A percentile compares a stretch with the other conserved stretches of the same genome.
phyloP scores from a whole-genome alignment of 2,797 vertebrate genomes.

The Poeciliopsis turneri region DNA sequence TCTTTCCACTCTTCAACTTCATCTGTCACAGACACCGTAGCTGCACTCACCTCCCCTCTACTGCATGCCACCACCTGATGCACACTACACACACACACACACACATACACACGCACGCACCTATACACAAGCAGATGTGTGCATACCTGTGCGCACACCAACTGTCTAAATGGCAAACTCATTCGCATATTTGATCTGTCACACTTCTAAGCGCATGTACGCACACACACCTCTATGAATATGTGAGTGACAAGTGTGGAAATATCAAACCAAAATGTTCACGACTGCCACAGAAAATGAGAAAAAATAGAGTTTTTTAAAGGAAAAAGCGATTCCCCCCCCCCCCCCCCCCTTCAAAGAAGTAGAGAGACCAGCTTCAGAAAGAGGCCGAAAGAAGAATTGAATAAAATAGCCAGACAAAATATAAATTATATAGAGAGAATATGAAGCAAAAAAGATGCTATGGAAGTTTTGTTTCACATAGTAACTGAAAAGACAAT shows the following conservation, averaged over 20 bases:
- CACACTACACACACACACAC: slow-evolving; percentile 12
- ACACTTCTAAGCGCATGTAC: slow-evolving; percentile 52
- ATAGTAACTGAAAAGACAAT: not conserved
- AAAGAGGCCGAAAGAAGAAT: slow-evolving; percentile 36
- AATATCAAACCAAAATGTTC: slow-evolving; percentile 69
- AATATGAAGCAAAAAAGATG: not conserved
- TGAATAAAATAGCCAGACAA: not conserved
- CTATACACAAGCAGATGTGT: not conserved
- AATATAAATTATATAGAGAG: not conserved
- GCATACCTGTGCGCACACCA: slow-evolving; percentile 13
- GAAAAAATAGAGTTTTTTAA: slow-evolving; percentile 63
- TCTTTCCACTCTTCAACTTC: slow-evolving; percentile 71
- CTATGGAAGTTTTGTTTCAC: not conserved
- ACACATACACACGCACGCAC: not conserved
- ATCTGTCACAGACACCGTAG: slow-evolving; percentile 71
- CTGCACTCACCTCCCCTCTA: slow-evolving; percentile 47
- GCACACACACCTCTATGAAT: slow-evolving; percentile 62
- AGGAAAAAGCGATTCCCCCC: slow-evolving; percentile 39
- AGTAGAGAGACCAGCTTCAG: slow-evolving; percentile 69
- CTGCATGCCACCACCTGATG: slow-evolving; percentile 53
- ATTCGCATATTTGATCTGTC: slow-evolving; percentile 60
- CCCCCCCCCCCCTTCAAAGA: slow-evolving; percentile 31
- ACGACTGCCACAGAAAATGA: slow-evolving; percentile 59
- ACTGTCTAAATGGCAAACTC: slow-evolving; percentile 56
- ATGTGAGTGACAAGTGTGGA: slow-evolving; percentile 75